Base-by-base conservation (phyloP, 2,888 invertebrate species). In the Ichneumon xanthorius region DNA sequence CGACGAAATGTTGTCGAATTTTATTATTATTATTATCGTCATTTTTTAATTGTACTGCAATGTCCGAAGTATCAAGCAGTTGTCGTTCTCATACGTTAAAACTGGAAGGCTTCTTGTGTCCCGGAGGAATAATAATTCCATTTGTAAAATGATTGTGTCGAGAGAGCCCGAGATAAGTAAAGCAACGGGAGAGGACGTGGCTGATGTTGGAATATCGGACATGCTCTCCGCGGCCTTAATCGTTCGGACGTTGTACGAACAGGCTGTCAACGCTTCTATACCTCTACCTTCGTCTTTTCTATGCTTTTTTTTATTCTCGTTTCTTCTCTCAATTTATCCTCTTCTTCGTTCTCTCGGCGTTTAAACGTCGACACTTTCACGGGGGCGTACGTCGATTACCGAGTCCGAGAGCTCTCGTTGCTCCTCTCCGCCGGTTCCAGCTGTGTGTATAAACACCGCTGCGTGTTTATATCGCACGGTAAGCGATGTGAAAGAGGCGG, bases 361-460 rank as follows among this genome's bases (percentile, higher is more conserved):
- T 82, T 58, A 72, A 80, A 82, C 76, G 82, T 85, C 85, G 80
- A 82, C 76, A 77, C 85, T 80, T 72, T 76, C 67, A 85, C 82
- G 85, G 82, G 82, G 82, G 85, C 85, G 85, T 85, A 79, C 71
- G 70, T 72, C 85, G 85, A 82, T 85, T 85, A 85, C 80, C 72
- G 30, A 63, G 71, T 26, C 22, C 22, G 45, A 40, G 45, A 40
- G 67, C 58, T 55, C 68, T 76, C 70, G n/a, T 50, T 53, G 81
- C 75, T 45, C 48, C 40, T 63, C 61, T 26, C 7, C 22, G 68
- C 61, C 50, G 48, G 45, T 75, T 22, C 58, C 48, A 55, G 48
- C 63, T 75, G 75, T 73, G 58, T 58, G n/a, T 37, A 9, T 58
- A 45, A 26, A 22, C 30, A 33, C 61, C 65, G 55, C 19, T 53